Evolutionary conservation across 2,797 vertebrate genomes (phyloP), one percentile per base, ranked within the genome.

Genomic region (Otolemur crassicaudatus): DNA sequence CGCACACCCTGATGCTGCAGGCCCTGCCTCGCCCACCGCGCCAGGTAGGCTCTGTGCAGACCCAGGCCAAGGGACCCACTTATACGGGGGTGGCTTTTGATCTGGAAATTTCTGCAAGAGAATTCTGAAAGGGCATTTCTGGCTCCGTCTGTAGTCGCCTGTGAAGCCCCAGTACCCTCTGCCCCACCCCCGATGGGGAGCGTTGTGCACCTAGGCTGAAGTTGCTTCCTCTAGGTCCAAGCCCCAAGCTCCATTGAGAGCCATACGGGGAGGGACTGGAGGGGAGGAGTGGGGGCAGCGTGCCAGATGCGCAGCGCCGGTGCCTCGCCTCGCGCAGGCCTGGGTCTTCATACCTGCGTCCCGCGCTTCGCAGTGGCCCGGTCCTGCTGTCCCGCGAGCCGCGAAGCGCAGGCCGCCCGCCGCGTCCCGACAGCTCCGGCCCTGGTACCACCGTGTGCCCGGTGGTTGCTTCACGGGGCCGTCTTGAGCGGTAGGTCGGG

Each of bases 1-100:
- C 99, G 99, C 99, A 99, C 96, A 99, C 99, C 95, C 98, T 99
- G 99, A 99, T 99, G 99, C 97, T 99, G 97, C 99, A 99, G 96
- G 99, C 99, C 88, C 96, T 99, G 95, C 99, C 99, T 1, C 29
- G 29, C 31, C 97, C 98, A 0, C 91, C 83, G 0, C 97, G 60
- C 7, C 98, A 98, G 98, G 99, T 98, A 98, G 89, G 5, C 2
- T 29, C 13, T 5, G 29, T 8, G 31, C 53, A 16, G 76, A 75
- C 17, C 2, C 0, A 43, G 43, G 25, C 17, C 17, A 14, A 23
- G 22, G 65, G 29, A 22, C 20, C 34, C 29, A 22, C 31, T 56
- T 40, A 6, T 7, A 27, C 65, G 7, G 22, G 56, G 69, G 11
- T 10, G 7, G n/a, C 23, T 88, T 34, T 1, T 5, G 16, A 73